Base-by-base conservation (phyloP, 2,113 vertebrate species). In the Falcunculus frontatus region DNA sequence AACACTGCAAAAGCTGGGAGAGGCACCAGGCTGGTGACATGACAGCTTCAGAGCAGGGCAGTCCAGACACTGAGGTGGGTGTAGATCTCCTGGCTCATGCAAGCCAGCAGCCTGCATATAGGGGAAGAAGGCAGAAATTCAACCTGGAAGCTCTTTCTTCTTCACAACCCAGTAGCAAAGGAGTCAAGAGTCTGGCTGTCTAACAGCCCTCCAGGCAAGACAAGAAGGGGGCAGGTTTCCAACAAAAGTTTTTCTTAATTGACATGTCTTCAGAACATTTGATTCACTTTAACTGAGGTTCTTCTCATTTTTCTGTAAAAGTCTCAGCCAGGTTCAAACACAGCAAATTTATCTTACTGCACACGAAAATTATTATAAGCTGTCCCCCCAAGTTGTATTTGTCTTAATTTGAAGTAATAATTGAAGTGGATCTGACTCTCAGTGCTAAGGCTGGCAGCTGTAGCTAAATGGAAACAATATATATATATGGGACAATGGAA, bases 401-500 rank as follows among this genome's bases (percentile, higher is more conserved):
- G 53, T 90, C 82, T 88, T 81, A 84, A 90, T 94, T 93, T 94
- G 63, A 80, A 75, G 32, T 52, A 84, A 78, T 86, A 94, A 87
- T 90, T 95, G 59, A 55, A 86, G 60, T 55, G 39, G 72, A 59
- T 92, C 47, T 78, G 82, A 81, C 56, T 80, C 37, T 74, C 47
- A 15, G 35, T 67, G 68, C 56, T 83, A 67, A 91, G 46, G 44
- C 75, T 88, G 70, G 79, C 59, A 93, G 75, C 63, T 91, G 82
- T 32, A 93, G 59, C 67, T 90, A 83, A 64, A 85, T 73, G 85
- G 59, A 16, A 62, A 1, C n/a, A n/a, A n/a, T n/a, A n/a, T n/a
- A n/a, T n/a, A n/a, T n/a, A n/a, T n/a, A n/a, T n/a, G 4, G 84
- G 68, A 60, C 72, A 96, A 74, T 67, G 67, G 72, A 90, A 96